phyloP scores from a whole-genome alignment of 2,797 vertebrate species.

The Bradypodion pumilum region DNA sequence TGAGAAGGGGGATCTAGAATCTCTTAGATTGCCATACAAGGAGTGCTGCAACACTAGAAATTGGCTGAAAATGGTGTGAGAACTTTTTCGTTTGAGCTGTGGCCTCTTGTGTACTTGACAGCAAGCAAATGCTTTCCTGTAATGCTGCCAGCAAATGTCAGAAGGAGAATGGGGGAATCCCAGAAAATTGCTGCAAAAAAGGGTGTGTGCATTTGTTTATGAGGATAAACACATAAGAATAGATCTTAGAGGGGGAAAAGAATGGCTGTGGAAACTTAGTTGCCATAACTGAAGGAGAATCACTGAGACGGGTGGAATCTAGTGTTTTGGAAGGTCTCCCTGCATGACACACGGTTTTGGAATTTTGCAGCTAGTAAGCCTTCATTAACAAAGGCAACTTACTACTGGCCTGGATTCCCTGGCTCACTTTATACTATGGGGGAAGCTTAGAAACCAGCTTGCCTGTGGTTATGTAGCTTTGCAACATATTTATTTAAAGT shows the following conservation, averaged over 20 bases:
- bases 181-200: constrained; percentile 79
- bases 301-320: constrained; percentile 77
- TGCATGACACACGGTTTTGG: constrained; percentile 87
- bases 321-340: constrained; percentile 92
- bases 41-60: neutral
- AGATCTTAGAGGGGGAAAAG: constrained; percentile 45
- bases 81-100: neutral
- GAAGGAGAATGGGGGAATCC: constrained; percentile 65
- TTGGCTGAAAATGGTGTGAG: neutral
- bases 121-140: constrained; percentile 48
- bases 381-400: constrained; percentile 85
- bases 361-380: constrained; percentile 88
- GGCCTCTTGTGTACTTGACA: constrained; percentile 11
- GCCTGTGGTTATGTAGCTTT: constrained; percentile 73
- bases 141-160: constrained; percentile 37
- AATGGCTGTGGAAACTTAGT: constrained; percentile 72
- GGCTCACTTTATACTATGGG: constrained; percentile 70
- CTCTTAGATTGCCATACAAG: neutral
- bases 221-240: constrained; percentile 61
- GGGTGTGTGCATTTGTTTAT: constrained; percentile 66
- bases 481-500: constrained; percentile 73
- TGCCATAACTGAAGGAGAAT: constrained; percentile 76
- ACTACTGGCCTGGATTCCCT: constrained; percentile 76
- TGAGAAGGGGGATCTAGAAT: neutral
- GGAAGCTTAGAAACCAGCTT: constrained; percentile 73